Conservation (phyloP, 2,797 vertebrate species). For the Kryptolebias ocellatus region DNA sequence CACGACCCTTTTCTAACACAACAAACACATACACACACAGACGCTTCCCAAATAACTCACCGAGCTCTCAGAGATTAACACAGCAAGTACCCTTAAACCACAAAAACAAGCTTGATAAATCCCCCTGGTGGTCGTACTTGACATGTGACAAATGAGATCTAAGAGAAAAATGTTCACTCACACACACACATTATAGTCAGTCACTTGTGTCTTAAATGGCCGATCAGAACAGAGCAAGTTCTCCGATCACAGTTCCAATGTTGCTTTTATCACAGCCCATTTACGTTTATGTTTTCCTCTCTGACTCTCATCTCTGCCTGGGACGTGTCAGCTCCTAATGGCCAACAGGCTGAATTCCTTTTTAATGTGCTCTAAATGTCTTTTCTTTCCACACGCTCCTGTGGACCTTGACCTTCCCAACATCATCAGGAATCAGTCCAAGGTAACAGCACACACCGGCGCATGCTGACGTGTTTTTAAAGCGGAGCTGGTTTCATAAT, state of each 20-base stretch:
- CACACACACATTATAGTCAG: background rate
- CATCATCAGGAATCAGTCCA: constrained; percentile 81
- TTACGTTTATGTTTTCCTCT: constrained; percentile 16
- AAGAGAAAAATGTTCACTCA: constrained; percentile 6
- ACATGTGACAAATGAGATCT: constrained; percentile 5
- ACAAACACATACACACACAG: constrained; percentile 1
- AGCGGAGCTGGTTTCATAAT: constrained; percentile 36
- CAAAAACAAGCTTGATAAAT: constrained; percentile 10
- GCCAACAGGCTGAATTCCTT: constrained; percentile 1
- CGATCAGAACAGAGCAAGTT: constrained; percentile 41
- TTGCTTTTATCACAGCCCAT: constrained; percentile 3
- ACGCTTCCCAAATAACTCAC: constrained; percentile 18
- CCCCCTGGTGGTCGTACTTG: background rate
- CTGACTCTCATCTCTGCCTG: constrained; percentile 3
- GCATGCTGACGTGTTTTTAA: constrained; percentile 13
- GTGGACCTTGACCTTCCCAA: constrained; percentile 56
- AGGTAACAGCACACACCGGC: constrained; percentile 71
- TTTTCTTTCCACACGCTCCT: constrained; percentile 57
- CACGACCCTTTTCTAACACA: constrained; percentile 4
- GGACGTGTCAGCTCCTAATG: background rate
- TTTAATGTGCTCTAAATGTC: constrained; percentile 41
- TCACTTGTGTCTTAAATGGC: constrained; percentile 12
- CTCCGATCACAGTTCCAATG: constrained; percentile 29
- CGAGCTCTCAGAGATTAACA: background rate
- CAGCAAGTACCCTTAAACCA: constrained; percentile 3